Percentiles rank a stretch among this genome's conserved stretches.
phyloP scores from a whole-genome alignment of 2,797 vertebrate genomes.

The Girardinus metallicus region DNA sequence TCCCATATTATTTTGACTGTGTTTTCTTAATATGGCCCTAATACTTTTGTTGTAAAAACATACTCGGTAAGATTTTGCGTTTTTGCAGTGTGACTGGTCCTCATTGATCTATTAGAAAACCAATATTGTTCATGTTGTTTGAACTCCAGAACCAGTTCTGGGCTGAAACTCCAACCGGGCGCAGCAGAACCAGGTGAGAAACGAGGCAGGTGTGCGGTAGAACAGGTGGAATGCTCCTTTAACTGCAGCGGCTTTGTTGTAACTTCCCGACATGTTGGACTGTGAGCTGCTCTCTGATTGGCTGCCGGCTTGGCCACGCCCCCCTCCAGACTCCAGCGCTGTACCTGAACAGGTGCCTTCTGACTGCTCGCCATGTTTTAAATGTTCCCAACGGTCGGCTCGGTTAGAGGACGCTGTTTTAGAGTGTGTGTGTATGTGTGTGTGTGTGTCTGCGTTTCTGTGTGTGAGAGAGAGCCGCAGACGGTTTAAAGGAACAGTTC shows the following conservation, averaged over 20 bases:
- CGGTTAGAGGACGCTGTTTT: not conserved
- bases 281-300: not conserved
- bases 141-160: not conserved
- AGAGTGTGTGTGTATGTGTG: not conserved
- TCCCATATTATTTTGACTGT: too few relatives aligned
- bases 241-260: not conserved
- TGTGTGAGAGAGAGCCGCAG: not conserved
- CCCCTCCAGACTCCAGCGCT: conserved; percentile 14
- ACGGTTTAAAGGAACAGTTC: conserved; percentile 22
- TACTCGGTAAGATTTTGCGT: too few relatives aligned
- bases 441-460: not conserved
- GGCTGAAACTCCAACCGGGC: not conserved
- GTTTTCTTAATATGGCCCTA: too few relatives aligned
- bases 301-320: not conserved
- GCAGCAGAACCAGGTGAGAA: not conserved
- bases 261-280: not conserved
- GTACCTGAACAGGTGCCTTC: conserved; percentile 55
- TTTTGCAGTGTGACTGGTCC: not conserved
- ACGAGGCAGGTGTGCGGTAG: not conserved
- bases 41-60: too few relatives aligned
- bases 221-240: not conserved
- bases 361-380: not conserved
- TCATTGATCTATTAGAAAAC: not conserved
- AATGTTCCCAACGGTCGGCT: not conserved
- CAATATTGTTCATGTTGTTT: not conserved